phyloP scores from a whole-genome alignment of 1,140 invertebrate species.

The Sitophilus oryzae region DNA sequence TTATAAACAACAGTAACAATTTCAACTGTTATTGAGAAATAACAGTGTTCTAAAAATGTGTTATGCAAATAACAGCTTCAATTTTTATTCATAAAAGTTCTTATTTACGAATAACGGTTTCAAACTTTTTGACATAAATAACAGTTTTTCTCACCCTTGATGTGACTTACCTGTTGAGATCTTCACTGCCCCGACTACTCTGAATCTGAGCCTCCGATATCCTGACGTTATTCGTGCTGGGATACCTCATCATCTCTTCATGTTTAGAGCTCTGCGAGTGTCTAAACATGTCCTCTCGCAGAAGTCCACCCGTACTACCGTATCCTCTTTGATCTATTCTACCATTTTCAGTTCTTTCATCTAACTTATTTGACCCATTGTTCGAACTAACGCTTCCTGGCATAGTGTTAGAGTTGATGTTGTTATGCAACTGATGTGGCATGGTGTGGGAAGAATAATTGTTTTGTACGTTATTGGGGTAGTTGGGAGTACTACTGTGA shows the following conservation, averaged over 20 bases:
- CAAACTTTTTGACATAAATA: too few relatives aligned
- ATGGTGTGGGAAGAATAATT: background rate
- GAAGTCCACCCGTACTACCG: slow-evolving; percentile 20
- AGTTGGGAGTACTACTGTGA: slow-evolving; percentile 24
- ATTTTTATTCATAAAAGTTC: too few relatives aligned
- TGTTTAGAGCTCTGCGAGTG: slow-evolving; percentile 33
- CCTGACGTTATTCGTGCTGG: slow-evolving; percentile 35
- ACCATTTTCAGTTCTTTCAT: slow-evolving; percentile 22
- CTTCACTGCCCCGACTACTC: slow-evolving; percentile 29
- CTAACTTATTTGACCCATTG: slow-evolving; percentile 26
- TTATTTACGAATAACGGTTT: too few relatives aligned
- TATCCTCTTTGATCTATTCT: slow-evolving; percentile 17
- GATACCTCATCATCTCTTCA: slow-evolving; percentile 39
- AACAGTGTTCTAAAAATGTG: too few relatives aligned
- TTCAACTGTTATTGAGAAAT: too few relatives aligned
- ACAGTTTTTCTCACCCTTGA: too few relatives aligned
- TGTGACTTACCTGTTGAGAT: slow-evolving; percentile 24
- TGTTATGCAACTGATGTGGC: background rate
- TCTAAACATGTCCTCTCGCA: slow-evolving; percentile 33
- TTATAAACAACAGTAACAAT: too few relatives aligned
- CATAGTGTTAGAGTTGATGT: background rate
- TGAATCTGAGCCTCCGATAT: slow-evolving; percentile 35
- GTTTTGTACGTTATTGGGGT: slow-evolving; percentile 17
- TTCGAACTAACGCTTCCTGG: slow-evolving; percentile 16
- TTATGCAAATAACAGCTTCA: too few relatives aligned